phyloP scores from a whole-genome alignment of 2,888 invertebrate species.

The Timandra comae region DNA sequence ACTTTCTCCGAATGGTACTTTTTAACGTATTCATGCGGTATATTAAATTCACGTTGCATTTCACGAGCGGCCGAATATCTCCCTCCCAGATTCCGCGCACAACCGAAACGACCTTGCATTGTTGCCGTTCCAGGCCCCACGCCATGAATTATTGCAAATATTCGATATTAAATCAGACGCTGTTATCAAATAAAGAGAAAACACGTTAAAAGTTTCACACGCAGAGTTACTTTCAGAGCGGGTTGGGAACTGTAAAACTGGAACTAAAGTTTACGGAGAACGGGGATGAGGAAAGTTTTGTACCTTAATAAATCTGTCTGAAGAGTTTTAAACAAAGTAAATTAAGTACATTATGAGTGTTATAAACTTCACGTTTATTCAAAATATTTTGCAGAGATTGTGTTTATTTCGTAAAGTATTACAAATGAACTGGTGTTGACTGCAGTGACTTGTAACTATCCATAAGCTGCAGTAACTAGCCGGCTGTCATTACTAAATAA shows the following conservation, averaged over 20 bases:
- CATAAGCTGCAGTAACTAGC: no score
- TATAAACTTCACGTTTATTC: no score
- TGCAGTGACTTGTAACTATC: no score
- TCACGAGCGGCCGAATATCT: conserved; percentile 22
- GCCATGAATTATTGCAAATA: conserved; percentile 32
- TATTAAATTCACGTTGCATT: conserved; percentile 23
- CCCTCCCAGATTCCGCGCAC: conserved; percentile 36
- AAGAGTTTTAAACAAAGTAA: conserved; percentile 27
- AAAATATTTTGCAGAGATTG: conserved; percentile 6
- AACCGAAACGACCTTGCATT: conserved; percentile 53
- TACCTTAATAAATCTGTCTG: conserved; percentile 22
- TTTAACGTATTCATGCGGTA: conserved; percentile 16
- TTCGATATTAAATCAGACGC: conserved; percentile 25
- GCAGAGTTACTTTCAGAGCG: conserved; percentile 8
- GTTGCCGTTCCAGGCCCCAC: conserved; percentile 31
- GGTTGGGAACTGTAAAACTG: conserved; percentile 19
- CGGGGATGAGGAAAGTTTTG: conserved; percentile 24
- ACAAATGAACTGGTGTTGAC: no score
- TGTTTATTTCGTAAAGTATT: no score
- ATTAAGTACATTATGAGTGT: conserved; percentile 8
- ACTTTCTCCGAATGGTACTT: conserved; percentile 32
- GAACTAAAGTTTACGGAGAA: conserved; percentile 27
- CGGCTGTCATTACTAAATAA: no score
- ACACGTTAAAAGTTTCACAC: conserved; percentile 3
- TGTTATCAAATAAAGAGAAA: not conserved